Base-by-base conservation (phyloP, 37 sponge, comb jelly and placozoan species). In the Dysidea cf. avara region DNA sequence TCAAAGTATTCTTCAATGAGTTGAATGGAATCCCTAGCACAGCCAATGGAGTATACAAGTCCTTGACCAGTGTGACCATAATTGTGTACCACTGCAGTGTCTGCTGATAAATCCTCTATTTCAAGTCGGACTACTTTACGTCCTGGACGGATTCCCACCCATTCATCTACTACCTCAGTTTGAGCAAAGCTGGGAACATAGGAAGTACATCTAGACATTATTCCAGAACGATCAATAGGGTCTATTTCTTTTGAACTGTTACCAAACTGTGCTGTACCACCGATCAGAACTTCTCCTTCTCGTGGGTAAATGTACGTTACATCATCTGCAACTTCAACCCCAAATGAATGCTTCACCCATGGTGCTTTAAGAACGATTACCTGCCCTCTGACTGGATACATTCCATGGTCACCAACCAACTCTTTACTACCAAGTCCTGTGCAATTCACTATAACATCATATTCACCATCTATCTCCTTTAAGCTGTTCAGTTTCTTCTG, bases 41-140 rank as follows among this genome's bases (percentile, higher is more conserved):
- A 92, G 28, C 93, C 93, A 89, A 89, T 84, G 56, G 52, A 61
- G 22, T 69, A 53, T 20, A 56, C 39, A 1, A 88, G 33, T 7
- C 93, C 93, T 33, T 80, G 61, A 4, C 86, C 89, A 22, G 81
- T 85, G 76, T 92, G 92, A 14, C 89, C 93, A 80, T 92, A 92
- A 71, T 83, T 82, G 64, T 92, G 93, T 43, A 92, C 48, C 3
- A 91, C 61, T n/a, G 72, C 17, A 9, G 51, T 39, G 0, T 57
- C 21, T n/a, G 22, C 48, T 0, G 5, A 34, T 35, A 17, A 29
- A n/a, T 17, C 46, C 65, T 85, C 83, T 22, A 36, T 31, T 51
- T 87, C 93, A 33, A 92, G 57, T 24, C 93, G 68, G 29, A 92
- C 48, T 0, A 1, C n/a, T 18, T 71, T 70, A 25, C 92, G 55